Percentiles rank a stretch among this genome's conserved stretches.
These are phyloP conservation scores for Aproaerema taeniolella DNA, from an alignment of 2,888 invertebrate species.

Conservation along the genomic window DNA sequence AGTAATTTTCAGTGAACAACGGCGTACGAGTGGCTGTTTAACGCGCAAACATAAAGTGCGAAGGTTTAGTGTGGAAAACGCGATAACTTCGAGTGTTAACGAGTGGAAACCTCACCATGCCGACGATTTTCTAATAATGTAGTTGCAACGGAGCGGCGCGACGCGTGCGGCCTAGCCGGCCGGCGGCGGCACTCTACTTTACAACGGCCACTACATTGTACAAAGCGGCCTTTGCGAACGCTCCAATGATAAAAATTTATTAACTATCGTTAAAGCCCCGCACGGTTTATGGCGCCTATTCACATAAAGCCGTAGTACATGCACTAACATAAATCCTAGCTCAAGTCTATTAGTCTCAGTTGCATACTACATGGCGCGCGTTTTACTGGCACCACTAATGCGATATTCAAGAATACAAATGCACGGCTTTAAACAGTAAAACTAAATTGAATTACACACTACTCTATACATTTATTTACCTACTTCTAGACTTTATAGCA, in stretches of 20 bases:
- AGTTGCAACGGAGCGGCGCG: constrained; percentile 13
- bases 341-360: constrained; percentile 78
- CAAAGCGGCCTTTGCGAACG: constrained; percentile 32
- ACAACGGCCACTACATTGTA: constrained; percentile 26
- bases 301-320: constrained; percentile 53
- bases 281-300: constrained; percentile 56
- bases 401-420: constrained; percentile 37
- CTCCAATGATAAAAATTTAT: constrained; percentile 67
- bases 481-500: constrained; percentile 25
- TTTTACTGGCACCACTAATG: constrained; percentile 38
- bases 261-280: constrained; percentile 62
- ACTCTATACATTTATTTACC: constrained; percentile 30
- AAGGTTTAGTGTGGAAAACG: constrained; percentile 40
- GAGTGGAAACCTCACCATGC: constrained; percentile 46
- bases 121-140: constrained; percentile 23
- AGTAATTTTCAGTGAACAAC: constrained; percentile 25
- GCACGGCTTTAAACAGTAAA: constrained; percentile 44
- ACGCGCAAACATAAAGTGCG: constrained; percentile 38
- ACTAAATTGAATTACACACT: constrained; percentile 40
- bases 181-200: constrained; percentile 26
- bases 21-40: constrained; percentile 32
- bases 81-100: constrained; percentile 50
- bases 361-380: constrained; percentile 35
- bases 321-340: constrained; percentile 56
- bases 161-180: constrained; percentile 29